Evolutionary conservation across 2,888 invertebrate genomes (phyloP), one percentile per base, ranked within the genome.

Genomic region (Rhimphoctona megacephalus): DNA sequence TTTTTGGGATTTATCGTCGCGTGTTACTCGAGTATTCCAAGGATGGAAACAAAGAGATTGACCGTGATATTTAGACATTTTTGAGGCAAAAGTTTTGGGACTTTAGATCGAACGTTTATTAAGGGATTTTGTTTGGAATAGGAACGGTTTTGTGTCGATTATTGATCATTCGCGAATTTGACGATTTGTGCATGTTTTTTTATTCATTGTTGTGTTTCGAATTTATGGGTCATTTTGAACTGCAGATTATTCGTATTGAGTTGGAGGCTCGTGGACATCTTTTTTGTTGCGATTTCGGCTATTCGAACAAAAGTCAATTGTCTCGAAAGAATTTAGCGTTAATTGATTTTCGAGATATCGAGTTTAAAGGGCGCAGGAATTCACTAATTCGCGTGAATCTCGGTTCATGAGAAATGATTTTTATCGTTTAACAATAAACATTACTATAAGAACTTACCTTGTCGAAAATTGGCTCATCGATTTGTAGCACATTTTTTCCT

Each of bases 401-500:
- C 5, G 14, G 19, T 11, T 25, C 4, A 14, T 0, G 25, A 57
- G 8, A 57, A 14, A 14, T 14, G 22, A 22, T 54, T 11, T 25
- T 22, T 54, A 22, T 54, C n/a, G 11, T 54, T 54, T 57, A 14
- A 25, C 11, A 14, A 25, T 25, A 25, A 57, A 25, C 57, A 57
- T 25, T 25, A 25, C 25, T 57, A 14, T 57, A 14, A 25, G 25
- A 14, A 57, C 5, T 57, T 25, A 57, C 11, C 8, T n/a, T 2
- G n/a, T n/a, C 33, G 19, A 66, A n/a, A n/a, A 33, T 66, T 8
- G 33, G 17, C n/a, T 33, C 70, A 70, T 43, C 72, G 46, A 73
- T 57, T 73, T 52, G 64, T 54, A 33, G 17, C 19, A 36, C 70
- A 66, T 52, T 17, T 39, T 30, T 33, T 33, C 57, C 25, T 33